Percentiles rank a stretch among this genome's conserved stretches.
Conservation (phyloP, 2,113 vertebrate species). For the Hydrolagus affinis region DNA sequence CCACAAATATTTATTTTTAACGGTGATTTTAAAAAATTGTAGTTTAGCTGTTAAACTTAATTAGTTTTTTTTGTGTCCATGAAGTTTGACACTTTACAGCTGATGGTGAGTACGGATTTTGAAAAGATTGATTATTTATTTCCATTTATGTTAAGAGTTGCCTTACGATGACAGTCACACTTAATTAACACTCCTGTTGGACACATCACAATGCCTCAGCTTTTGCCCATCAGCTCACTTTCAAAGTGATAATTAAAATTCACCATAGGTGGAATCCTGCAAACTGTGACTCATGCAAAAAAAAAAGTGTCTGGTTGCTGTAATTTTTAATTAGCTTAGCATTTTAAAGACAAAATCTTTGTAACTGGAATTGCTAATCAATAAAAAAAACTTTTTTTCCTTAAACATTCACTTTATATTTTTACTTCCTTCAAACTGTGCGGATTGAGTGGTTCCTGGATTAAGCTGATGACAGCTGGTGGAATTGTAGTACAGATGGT, state of each 20-base stretch:
- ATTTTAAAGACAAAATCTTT: conserved; percentile 18
- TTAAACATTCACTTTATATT: conserved; percentile 17
- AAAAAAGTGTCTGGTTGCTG: not conserved
- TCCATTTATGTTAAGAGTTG: conserved; percentile 2
- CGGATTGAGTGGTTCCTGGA: not conserved
- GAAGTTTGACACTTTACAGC: no score
- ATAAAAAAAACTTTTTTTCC: not conserved
- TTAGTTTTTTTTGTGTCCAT: not conserved
- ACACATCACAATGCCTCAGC: not conserved
- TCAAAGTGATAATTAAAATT: conserved; percentile 17
- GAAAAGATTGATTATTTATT: not conserved
- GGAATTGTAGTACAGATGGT: not conserved
- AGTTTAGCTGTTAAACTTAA: no score
- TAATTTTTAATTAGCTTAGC: conserved; percentile 13
- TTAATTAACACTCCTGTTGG: conserved; percentile 10
- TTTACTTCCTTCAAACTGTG: not conserved
- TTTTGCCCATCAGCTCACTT: not conserved
- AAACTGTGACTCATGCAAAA: conserved; percentile 2
- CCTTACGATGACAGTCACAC: not conserved
- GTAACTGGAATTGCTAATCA: not conserved
- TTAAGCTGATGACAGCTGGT: conserved; percentile 2
- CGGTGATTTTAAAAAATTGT: no score
- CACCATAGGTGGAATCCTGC: conserved; percentile 2
- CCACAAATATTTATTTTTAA: no score
- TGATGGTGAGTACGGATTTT: not conserved